Conservation (phyloP, 1,140 invertebrate species). For the Octopus bimaculoides region DNA sequence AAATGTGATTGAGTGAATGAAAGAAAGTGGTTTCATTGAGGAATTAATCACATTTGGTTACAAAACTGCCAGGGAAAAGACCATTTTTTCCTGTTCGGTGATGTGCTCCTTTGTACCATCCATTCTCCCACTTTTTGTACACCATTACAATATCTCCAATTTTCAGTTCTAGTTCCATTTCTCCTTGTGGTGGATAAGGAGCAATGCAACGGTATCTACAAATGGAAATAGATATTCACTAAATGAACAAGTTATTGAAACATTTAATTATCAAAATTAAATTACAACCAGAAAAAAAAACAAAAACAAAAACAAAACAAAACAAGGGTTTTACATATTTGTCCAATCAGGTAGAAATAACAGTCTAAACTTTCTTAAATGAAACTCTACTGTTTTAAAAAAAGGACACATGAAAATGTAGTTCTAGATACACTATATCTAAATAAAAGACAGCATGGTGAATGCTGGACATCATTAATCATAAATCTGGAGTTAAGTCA, state of each 20-base stretch:
- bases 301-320: background rate
- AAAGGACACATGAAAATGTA: too few relatives aligned
- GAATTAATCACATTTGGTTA: conserved; percentile 62
- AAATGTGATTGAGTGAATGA: too few relatives aligned
- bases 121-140: conserved; percentile 87
- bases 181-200: conserved; percentile 91
- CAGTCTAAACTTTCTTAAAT: too few relatives aligned
- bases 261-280: background rate
- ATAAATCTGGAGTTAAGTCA: too few relatives aligned
- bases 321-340: background rate
- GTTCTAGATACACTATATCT: too few relatives aligned
- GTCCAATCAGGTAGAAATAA: too few relatives aligned
- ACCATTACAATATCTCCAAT: conserved; percentile 89
- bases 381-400: too few relatives aligned
- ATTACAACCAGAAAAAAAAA: background rate
- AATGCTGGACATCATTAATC: too few relatives aligned
- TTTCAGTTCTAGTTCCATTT: conserved; percentile 84
- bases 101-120: conserved; percentile 92
- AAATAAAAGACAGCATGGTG: too few relatives aligned
- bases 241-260: background rate
- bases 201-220: conserved; percentile 81
- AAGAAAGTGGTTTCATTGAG: too few relatives aligned
- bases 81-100: conserved; percentile 86
- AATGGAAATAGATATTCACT: conserved; percentile 18
- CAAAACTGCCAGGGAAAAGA: conserved; percentile 91